These are phyloP conservation scores for Autographa pulchrina DNA, from an alignment of 2,888 invertebrate genomes.

Conservation along the genomic window DNA sequence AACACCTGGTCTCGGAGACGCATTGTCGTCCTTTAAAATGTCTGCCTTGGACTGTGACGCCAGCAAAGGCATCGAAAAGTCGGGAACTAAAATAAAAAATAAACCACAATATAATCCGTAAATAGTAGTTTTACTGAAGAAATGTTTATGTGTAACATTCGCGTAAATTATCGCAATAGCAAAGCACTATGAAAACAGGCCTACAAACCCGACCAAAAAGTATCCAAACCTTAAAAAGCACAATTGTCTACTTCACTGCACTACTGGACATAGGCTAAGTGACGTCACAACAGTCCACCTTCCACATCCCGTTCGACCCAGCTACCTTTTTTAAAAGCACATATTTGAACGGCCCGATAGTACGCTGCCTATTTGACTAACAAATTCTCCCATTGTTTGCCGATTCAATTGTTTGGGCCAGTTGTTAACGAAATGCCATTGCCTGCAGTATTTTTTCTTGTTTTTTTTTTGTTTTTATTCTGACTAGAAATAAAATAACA, in stretches of 20 bases:
- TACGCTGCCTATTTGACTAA: slow-evolving; percentile 49
- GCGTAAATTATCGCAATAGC: too few species aligned
- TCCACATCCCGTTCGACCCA: background rate
- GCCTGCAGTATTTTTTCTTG: slow-evolving; percentile 24
- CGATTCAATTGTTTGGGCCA: slow-evolving; percentile 49
- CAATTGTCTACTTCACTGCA: background rate
- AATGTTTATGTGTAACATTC: too few species aligned
- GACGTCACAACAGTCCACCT: background rate
- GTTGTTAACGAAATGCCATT: slow-evolving; percentile 50
- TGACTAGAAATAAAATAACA: slow-evolving; percentile 22
- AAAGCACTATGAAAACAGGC: too few species aligned
- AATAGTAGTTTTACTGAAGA: too few species aligned
- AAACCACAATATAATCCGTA: too few species aligned
- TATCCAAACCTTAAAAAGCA: too few species aligned
- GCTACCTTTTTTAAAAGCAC: slow-evolving; percentile 8
- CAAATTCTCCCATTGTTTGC: slow-evolving; percentile 55
- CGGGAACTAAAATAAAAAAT: too few species aligned
- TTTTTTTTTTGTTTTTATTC: slow-evolving; percentile 28
- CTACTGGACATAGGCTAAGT: background rate
- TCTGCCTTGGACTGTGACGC: too few species aligned
- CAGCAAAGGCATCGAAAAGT: too few species aligned
- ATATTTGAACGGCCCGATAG: slow-evolving; percentile 41
- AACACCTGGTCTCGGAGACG: too few species aligned
- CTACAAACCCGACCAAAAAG: too few species aligned
- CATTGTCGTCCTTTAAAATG: too few species aligned